phyloP scores from a whole-genome alignment of 2,113 vertebrate species.

The Catharus fuscescens region DNA sequence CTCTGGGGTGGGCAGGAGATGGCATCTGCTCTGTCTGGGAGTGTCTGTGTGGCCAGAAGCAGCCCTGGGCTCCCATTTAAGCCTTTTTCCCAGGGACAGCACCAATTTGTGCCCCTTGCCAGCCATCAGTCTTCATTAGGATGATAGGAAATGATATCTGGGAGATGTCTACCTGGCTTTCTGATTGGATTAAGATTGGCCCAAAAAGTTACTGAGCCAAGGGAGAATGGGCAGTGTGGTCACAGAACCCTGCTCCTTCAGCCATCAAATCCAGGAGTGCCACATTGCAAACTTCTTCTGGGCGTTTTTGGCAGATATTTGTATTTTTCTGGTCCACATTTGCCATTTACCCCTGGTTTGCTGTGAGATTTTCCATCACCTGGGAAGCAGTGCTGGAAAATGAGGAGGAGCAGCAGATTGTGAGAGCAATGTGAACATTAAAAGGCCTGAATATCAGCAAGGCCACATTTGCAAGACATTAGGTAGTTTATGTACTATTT shows the following conservation, averaged over 20 bases:
- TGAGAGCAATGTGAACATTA: not conserved
- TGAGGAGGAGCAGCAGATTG: not conserved
- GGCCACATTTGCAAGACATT: slow-evolving; percentile 41
- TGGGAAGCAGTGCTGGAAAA: not conserved
- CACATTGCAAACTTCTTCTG: not conserved
- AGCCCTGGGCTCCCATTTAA: not conserved
- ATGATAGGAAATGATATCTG: not conserved
- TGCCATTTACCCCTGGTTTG: not conserved
- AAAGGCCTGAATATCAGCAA: not conserved
- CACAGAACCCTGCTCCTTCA: not conserved
- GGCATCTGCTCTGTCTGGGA: not conserved
- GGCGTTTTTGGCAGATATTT: not conserved
- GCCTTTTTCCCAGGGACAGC: not conserved
- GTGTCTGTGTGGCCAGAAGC: not conserved
- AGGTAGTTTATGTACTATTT: slow-evolving; percentile 61
- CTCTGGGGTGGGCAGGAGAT: not conserved
- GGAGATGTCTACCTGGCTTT: slow-evolving; percentile 5
- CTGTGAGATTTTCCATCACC: not conserved
- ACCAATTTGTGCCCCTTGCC: not conserved
- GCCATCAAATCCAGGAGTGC: not conserved
- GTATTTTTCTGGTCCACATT: not conserved
- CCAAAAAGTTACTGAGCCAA: not conserved
- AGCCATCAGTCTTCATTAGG: slow-evolving; percentile 15
- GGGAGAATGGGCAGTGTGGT: not conserved
- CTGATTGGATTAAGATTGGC: not conserved